These are phyloP conservation scores for Zonitis immaculata DNA, from an alignment of 2,888 invertebrate genomes.

Conservation along the genomic window DNA sequence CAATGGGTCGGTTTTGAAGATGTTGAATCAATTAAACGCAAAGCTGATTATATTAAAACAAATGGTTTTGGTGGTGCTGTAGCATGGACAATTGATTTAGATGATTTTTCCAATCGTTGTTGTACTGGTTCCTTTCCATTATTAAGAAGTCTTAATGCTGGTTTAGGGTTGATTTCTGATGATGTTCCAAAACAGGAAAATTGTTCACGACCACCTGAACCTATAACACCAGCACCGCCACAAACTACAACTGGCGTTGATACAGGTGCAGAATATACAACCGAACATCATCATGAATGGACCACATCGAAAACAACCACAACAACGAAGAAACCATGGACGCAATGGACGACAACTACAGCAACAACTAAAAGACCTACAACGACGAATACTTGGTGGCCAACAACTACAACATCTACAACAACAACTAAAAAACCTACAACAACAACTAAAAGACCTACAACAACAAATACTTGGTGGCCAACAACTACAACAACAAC, in stretches of 20 bases:
- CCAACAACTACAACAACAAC: constrained; percentile 37
- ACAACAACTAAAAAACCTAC: constrained; percentile 50
- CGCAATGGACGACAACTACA: constrained; percentile 39
- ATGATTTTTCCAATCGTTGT: constrained; percentile 82
- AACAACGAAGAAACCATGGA: constrained; percentile 21
- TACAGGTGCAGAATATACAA: constrained; percentile 46
- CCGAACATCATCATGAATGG: constrained; percentile 25
- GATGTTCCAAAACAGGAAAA: constrained; percentile 53
- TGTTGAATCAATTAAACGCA: constrained; percentile 66
- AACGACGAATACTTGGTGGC: constrained; percentile 29
- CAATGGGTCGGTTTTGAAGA: constrained; percentile 93
- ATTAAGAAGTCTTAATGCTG: constrained; percentile 71
- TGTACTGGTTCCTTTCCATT: constrained; percentile 76
- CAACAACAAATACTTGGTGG: constrained; percentile 37
- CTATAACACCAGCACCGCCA: constrained; percentile 72
- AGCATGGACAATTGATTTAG: constrained; percentile 84
- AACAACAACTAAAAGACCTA: constrained; percentile 37
- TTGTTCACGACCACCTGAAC: constrained; percentile 67
- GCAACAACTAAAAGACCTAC: constrained; percentile 37
- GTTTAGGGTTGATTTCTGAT: constrained; percentile 59
- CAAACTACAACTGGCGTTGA: constrained; percentile 66
- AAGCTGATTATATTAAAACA: constrained; percentile 68
- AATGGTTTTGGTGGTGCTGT: constrained; percentile 76
- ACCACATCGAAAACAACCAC: constrained; percentile 22
- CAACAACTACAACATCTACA: constrained; percentile 40